Conservation (phyloP, 2,888 invertebrate species). For the Camponotus fellah region DNA sequence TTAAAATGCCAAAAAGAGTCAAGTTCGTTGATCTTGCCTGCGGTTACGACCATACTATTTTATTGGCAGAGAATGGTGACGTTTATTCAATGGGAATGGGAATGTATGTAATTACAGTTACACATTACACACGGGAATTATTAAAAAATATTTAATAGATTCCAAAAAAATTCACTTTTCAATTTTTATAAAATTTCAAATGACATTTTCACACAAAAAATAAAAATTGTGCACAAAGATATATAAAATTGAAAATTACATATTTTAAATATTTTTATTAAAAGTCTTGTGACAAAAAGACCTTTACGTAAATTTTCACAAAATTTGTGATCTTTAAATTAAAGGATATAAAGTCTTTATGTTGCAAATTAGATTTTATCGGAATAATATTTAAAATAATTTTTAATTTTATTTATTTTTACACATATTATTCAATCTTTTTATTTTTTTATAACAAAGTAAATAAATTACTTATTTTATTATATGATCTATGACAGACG, state of each 20-base stretch:
- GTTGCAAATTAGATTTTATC: background rate
- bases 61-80: conserved; percentile 90
- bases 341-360: background rate
- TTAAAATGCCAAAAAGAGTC: conserved; percentile 87
- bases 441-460: background rate
- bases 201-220: background rate
- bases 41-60: conserved; percentile 93
- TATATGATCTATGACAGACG: conserved; percentile 87
- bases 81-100: conserved; percentile 95
- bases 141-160: conserved; percentile 2
- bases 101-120: conserved; percentile 88
- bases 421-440: background rate
- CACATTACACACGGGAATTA: conserved; percentile 1
- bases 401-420: background rate
- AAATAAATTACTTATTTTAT: conserved; percentile 1
- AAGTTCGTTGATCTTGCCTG: conserved; percentile 90
- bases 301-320: background rate
- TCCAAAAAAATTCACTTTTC: background rate
- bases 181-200: background rate
- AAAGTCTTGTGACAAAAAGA: no score
- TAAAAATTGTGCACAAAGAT: background rate
- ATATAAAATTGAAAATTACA: background rate
- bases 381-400: background rate
- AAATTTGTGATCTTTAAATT: background rate
- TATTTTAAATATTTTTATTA: background rate